Base-by-base conservation (phyloP, 2,113 vertebrate genomes). In the Erpornis zantholeuca region DNA sequence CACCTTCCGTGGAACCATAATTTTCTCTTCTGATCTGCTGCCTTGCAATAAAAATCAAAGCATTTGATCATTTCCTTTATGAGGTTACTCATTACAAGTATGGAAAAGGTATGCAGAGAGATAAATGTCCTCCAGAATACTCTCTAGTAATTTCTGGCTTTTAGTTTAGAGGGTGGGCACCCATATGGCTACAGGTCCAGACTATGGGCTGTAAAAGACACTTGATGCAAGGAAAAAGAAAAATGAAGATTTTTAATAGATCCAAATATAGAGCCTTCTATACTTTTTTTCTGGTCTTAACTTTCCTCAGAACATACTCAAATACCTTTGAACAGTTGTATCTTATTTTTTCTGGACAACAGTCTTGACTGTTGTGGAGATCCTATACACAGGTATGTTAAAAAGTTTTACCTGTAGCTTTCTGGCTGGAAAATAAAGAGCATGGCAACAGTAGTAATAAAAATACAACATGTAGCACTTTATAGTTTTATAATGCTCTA, bases 131-230 rank as follows among this genome's bases (percentile, higher is more conserved):
- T 94, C 38, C 65, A 72, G 50, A 82, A 53, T 15, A 23, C 20
- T 38, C 14, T 22, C 45, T 12, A 35, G 10, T 65, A 69, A 49
- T 70, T 65, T 33, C 31, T 80, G 71, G 44, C 22, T 65, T 90
- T 28, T 12, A 49, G 49, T 80, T 76, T 72, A 69, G 31, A 53
- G 61, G 57, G 16, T 12, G 76, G 40, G 12, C 49, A 82, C 23
- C 25, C 20, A 17, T 12, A 15, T 60, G 36, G 19, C 42, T 50
- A 31, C 35, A 44, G 42, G 38, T 73, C 20, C 56, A 68, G 65
- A 42, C 9, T 1, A 2, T 0, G 2, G 44, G 25, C 52, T 63
- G 27, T 31, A 54, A 78, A 77, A 65, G 79, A 27, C 2, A 1
- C 20, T n/a, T 40, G 36, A 61, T 40, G 10, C 4, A 31, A 70